Base-by-base conservation (phyloP, 2,797 vertebrate species). In the Alauda arvensis region DNA sequence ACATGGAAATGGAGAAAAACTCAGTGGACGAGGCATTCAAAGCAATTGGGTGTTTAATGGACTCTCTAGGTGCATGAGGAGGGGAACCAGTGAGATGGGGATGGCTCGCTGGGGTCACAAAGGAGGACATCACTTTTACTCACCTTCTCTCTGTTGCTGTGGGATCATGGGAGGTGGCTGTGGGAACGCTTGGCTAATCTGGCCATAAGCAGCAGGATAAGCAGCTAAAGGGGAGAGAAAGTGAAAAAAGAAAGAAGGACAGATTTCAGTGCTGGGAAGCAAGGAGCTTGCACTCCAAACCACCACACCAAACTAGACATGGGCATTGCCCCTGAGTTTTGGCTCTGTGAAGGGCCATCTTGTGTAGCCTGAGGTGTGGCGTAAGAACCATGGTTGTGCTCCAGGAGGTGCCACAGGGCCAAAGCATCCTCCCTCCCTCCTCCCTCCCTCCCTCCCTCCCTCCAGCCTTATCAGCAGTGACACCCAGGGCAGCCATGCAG, bases 121-220 rank as follows among this genome's bases (percentile, higher is more conserved):
- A 59, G n/a, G 10, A 48, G n/a, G 68, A 49, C 19, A 33, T 18
- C 25, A 49, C 6, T 5, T 59, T 90, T 57, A 95, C 97, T 98
- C 97, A 99, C 99, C 99, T 99, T 99, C 99, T 99, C 99, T 98
- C 97, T 99, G 99, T 96, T 99, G 99, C 96, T 99, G 99, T 89
- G 99, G 98, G 68, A 99, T 99, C 97, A 99, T 99, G 90, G 98
- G 98, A 95, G 99, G 98, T 92, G 99, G 98, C 97, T 99, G 99
- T 97, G 99, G 98, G 96, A 99, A 99, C 91, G 99, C 98, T 98
- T 99, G 99, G 97, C 99, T 99, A 96, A 99, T 99, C 98, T 99
- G 99, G 95, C 99, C 99, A 95, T 99, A 99, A 97, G 99, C 99
- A 98, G 99, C 98, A 94, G 99, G 99, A 96, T 99, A 99, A 97